phyloP scores from a whole-genome alignment of 1,140 invertebrate species.

The Campoletis sonorensis region DNA sequence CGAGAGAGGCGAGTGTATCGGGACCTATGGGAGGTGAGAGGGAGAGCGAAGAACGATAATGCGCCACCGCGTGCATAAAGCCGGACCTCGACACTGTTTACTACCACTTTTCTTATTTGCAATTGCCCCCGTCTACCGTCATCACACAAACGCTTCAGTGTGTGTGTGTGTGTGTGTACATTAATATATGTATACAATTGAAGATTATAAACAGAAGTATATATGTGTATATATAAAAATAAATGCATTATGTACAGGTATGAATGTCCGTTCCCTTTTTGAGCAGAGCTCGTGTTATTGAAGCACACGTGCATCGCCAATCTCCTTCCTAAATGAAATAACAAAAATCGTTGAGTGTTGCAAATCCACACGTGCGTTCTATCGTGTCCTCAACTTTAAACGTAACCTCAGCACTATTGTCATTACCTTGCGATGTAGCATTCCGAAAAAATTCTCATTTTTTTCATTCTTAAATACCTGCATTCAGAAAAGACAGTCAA shows the following conservation, averaged over 20 bases:
- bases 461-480: too few relatives aligned
- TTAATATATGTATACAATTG: background rate
- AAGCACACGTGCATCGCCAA: background rate
- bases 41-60: constrained; percentile 14
- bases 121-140: constrained; percentile 19
- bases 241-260: too few relatives aligned
- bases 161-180: background rate
- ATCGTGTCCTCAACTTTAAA: too few relatives aligned
- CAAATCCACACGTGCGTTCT: background rate
- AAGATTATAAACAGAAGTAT: too few relatives aligned
- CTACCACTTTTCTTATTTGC: constrained; percentile 28
- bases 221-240: too few relatives aligned
- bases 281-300: background rate
- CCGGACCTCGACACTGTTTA: constrained; percentile 37
- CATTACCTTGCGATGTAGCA: too few relatives aligned
- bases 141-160: background rate
- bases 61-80: constrained; percentile 5
- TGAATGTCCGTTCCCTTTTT: background rate
- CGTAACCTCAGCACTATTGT: too few relatives aligned
- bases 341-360: background rate
- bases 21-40: too few relatives aligned
- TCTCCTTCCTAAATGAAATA: background rate
- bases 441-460: too few relatives aligned
- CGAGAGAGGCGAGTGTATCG: background rate
- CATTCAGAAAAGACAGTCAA: too few relatives aligned